Conservation (phyloP, 2,797 vertebrate genomes). For the Bryconaethiops microstoma region DNA sequence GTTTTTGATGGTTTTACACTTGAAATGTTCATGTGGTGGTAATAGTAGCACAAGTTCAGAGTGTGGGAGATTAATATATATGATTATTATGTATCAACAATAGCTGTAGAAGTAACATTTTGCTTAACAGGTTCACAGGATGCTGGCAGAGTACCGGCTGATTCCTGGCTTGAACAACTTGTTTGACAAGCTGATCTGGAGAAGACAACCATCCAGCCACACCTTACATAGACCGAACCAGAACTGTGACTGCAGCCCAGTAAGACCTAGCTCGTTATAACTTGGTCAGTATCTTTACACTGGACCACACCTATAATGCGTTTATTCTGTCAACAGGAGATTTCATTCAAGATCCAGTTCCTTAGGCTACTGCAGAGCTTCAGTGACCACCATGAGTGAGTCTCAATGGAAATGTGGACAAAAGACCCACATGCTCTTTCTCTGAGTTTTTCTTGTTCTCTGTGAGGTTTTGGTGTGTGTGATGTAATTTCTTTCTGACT, state of each 20-base stretch:
- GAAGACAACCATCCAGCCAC: constrained; percentile 88
- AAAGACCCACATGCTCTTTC: neutral
- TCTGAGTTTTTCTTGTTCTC: neutral
- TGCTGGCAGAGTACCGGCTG: constrained; percentile 95
- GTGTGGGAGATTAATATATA: neutral
- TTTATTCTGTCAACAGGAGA: constrained; percentile 80
- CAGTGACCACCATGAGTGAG: constrained; percentile 99
- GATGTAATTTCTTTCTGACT: constrained; percentile 15
- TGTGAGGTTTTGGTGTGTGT: neutral
- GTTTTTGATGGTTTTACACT: neutral
- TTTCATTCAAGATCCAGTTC: constrained; percentile 98
- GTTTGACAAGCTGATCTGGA: constrained; percentile 99
- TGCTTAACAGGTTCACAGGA: constrained; percentile 89
- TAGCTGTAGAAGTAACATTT: neutral
- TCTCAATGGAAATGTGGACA: constrained; percentile 33
- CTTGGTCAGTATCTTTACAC: neutral
- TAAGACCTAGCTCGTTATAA: constrained; percentile 68
- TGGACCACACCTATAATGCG: neutral
- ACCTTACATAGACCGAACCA: constrained; percentile 96
- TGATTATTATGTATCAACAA: neutral
- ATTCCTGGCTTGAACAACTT: constrained; percentile 98
- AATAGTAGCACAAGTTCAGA: neutral
- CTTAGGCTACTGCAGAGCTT: constrained; percentile 97
- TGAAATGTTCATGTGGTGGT: neutral
- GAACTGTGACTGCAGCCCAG: constrained; percentile 98